A percentile compares a stretch with the other conserved stretches of the same genome.
These are phyloP conservation scores for Staurois parvus DNA, from an alignment of 2,797 vertebrate genomes.

Conservation along the genomic window DNA sequence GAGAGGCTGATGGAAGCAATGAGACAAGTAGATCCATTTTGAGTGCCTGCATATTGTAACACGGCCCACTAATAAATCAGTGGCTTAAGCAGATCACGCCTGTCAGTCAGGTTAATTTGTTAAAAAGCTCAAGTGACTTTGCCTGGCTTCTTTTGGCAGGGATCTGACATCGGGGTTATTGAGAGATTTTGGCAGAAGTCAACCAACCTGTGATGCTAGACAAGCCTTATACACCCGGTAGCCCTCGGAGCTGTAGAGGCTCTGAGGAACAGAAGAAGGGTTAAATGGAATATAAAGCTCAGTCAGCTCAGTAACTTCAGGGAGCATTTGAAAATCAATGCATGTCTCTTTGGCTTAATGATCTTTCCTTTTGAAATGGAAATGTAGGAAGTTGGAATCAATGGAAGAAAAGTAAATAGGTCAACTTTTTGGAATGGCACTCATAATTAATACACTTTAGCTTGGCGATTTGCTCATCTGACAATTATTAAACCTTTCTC, in stretches of 20 bases:
- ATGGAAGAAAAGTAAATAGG: conserved; percentile 66
- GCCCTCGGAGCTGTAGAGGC: conserved; percentile 18
- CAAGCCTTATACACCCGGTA: background rate
- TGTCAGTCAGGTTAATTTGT: conserved; percentile 52
- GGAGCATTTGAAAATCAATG: conserved; percentile 73
- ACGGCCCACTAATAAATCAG: conserved; percentile 36
- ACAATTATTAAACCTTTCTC: conserved; percentile 11
- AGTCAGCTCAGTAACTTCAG: conserved; percentile 63
- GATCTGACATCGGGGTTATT: conserved; percentile 22
- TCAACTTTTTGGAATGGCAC: conserved; percentile 56
- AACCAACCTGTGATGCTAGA: background rate
- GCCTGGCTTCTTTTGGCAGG: conserved; percentile 37
- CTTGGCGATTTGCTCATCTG: conserved; percentile 34
- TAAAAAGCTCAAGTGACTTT: conserved; percentile 48
- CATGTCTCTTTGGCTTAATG: conserved; percentile 69
- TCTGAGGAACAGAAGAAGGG: conserved; percentile 68
- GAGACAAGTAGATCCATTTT: conserved; percentile 26
- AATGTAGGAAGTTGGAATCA: conserved; percentile 68
- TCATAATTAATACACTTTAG: conserved; percentile 67
- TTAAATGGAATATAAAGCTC: conserved; percentile 71
- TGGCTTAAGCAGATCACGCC: conserved; percentile 40
- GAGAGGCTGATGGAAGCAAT: conserved; percentile 1
- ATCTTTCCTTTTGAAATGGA: conserved; percentile 73
- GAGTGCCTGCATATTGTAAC: conserved; percentile 14
- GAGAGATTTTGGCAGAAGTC: conserved; percentile 59